Evolutionary conservation across 2,797 vertebrate genomes (phyloP), one percentile per base, ranked within the genome.

Genomic region (Sebastiscus tertius): DNA sequence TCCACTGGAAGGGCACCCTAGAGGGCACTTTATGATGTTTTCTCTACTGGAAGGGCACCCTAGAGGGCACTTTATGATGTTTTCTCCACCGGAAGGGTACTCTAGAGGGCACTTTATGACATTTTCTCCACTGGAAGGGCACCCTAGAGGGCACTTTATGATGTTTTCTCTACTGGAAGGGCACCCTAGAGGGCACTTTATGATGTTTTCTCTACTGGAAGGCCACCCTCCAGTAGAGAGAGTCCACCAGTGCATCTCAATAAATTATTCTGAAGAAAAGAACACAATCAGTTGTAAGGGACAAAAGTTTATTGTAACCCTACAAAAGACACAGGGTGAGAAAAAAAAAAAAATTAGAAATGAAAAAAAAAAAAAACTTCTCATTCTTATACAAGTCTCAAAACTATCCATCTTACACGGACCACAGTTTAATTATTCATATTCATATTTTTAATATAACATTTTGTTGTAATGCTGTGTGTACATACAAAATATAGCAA

Each of bases 401-500:
- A 84, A 92, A 91, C 87, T 89, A 93, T 90, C 81, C 91, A 92
- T 93, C 91, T 92, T 93, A 94, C 90, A 93, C 79, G 55, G 92
- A 94, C 93, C 92, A 94, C 92, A 93, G 93, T 91, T 93, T 86
- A 91, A 87, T 93, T 90, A 94, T 93, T 94, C 88, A 91, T 90
- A 90, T 84, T 83, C 88, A 91, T 90, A 90, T 84, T 83, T 81
- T 90, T 94, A 90, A 92, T 95, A 94, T 93, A 94, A 94, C 92
- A 93, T 91, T 96, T 93, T 95, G 92, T 91, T 92, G 91, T 95
- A 96, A 97, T 95, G 95, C 86, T 93, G 94, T 92, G 95, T 96
- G 95, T 97, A 97, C 96, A 95, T 97, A 97, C 93, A 96, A 97
- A 96, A 97, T 92, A 95, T 96, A 96, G 94, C 96, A 96, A 97